Evolutionary conservation across 2,888 invertebrate species (phyloP), one percentile per base, ranked within the genome.

Genomic region (Aporophyla nigra): DNA sequence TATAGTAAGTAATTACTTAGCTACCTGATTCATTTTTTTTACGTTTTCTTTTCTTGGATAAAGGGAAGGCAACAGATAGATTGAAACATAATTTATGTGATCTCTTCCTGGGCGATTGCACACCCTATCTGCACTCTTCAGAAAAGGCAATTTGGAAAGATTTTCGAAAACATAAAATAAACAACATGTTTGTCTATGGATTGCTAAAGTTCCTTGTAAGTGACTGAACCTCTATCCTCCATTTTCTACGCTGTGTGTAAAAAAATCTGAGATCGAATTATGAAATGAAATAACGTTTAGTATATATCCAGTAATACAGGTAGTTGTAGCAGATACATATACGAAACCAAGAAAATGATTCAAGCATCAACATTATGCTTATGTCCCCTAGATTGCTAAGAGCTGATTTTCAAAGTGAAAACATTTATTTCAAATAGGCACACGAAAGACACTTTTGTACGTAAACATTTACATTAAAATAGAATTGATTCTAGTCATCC

Each of bases 81-180:
- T 63, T 61, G 46, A 61, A 78, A 46, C 33, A 62, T 74, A 40
- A 75, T 75, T 75, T 75, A 75, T 61, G 24, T 61, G 61, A 24
- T 61, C 19, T 46, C 21, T 75, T 74, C 2, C 33, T 75, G 53
- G 16, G 33, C 6, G 2, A 78, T 76, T 65, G 9, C 56, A 16
- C 65, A 27, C 40, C 46, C 33, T 16, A 40, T 40, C 33, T 56
- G 27, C 5, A 24, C 24, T 21, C 56, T 16, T 49, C 51, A 24
- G 56, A 72, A 33, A 43, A 67, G 10, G 16, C n/a, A 69, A 56
- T 51, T 12, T 49, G 19, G 27, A 58, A 21, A 21, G 0, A 1
- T 21, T 49, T 49, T 19, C 24, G 12, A 65, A 33, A 51, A 46
- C 16, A 43, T 9, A 19, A 43, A 24, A 24, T 46, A 63, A 24